phyloP scores from a whole-genome alignment of 2,113 vertebrate species.

The Sinocyclocheilus anshuiensis region DNA sequence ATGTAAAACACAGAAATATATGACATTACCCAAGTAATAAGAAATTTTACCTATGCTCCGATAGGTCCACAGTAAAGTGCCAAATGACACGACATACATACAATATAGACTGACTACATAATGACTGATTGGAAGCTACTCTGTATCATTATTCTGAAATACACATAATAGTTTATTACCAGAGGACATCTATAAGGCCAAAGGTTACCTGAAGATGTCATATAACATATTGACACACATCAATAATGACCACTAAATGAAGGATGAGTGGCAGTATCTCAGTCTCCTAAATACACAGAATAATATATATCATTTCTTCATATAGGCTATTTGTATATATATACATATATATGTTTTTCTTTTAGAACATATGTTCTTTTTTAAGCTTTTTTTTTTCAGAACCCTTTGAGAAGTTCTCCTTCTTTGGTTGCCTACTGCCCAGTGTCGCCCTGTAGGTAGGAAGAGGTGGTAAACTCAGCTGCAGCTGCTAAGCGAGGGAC shows the following conservation, averaged over 20 bases:
- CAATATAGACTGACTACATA: slow-evolving; percentile 76
- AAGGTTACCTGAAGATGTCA: slow-evolving; percentile 92
- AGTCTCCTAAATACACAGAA: slow-evolving; percentile 70
- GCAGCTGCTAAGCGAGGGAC: slow-evolving; percentile 59
- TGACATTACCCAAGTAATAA: slow-evolving; percentile 96
- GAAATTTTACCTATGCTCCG: slow-evolving; percentile 88
- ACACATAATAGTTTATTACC: slow-evolving; percentile 80
- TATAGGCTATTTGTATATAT: slow-evolving; percentile 36
- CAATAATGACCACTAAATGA: slow-evolving; percentile 76
- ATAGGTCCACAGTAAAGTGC: slow-evolving; percentile 95
- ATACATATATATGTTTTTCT: slow-evolving; percentile 40
- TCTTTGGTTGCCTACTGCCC: slow-evolving; percentile 84
- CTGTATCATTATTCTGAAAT: slow-evolving; percentile 72
- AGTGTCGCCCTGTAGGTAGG: slow-evolving; percentile 72
- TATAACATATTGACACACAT: slow-evolving; percentile 83
- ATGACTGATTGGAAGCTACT: slow-evolving; percentile 78
- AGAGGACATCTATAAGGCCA: slow-evolving; percentile 93
- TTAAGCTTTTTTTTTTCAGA: slow-evolving; percentile 60
- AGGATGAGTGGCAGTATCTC: slow-evolving; percentile 81
- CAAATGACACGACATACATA: slow-evolving; percentile 85
- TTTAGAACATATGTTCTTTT: slow-evolving; percentile 31
- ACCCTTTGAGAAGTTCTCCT: slow-evolving; percentile 67
- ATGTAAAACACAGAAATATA: slow-evolving; percentile 85
- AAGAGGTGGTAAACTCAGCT: slow-evolving; percentile 48
- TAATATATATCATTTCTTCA: slow-evolving; percentile 55